Conservation (phyloP, 2,888 invertebrate genomes). For the Phorcus lineatus region DNA sequence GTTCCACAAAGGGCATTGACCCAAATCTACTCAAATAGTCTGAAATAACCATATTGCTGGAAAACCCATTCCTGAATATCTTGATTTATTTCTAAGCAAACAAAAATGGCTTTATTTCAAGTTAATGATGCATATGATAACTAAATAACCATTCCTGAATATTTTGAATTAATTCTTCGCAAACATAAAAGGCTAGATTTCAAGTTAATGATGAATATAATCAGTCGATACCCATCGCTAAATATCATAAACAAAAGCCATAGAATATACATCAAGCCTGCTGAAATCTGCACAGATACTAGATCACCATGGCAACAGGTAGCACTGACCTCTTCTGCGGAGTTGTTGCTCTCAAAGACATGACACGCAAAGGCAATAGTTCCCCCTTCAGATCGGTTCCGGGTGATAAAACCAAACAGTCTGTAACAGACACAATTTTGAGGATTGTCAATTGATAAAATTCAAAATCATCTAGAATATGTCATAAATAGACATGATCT, state of each 20-base stretch:
- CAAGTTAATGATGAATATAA: too few relatives aligned
- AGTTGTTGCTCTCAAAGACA: slow-evolving; percentile 74
- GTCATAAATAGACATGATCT: background rate
- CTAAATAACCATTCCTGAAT: background rate
- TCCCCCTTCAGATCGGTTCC: slow-evolving; percentile 57
- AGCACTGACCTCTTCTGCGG: slow-evolving; percentile 70
- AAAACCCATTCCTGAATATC: too few relatives aligned
- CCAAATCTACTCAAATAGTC: too few relatives aligned
- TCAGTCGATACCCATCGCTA: too few relatives aligned
- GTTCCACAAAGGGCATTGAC: too few relatives aligned
- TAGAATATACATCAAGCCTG: too few relatives aligned
- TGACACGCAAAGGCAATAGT: slow-evolving; percentile 71
- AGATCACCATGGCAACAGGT: background rate
- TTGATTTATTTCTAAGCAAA: too few relatives aligned
- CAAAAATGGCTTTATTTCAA: too few relatives aligned
- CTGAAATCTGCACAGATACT: background rate
- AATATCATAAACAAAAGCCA: too few relatives aligned
- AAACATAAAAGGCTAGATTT: background rate
- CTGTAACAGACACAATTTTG: slow-evolving; percentile 49
- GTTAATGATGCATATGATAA: too few relatives aligned
- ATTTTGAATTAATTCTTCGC: background rate
- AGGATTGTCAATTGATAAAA: background rate
- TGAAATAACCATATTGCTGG: too few relatives aligned
- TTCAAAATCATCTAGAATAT: background rate
- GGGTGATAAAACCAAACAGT: slow-evolving; percentile 74